Evolutionary conservation across 2,113 vertebrate genomes (phyloP).

Genomic region (Henicopernis longicauda): DNA sequence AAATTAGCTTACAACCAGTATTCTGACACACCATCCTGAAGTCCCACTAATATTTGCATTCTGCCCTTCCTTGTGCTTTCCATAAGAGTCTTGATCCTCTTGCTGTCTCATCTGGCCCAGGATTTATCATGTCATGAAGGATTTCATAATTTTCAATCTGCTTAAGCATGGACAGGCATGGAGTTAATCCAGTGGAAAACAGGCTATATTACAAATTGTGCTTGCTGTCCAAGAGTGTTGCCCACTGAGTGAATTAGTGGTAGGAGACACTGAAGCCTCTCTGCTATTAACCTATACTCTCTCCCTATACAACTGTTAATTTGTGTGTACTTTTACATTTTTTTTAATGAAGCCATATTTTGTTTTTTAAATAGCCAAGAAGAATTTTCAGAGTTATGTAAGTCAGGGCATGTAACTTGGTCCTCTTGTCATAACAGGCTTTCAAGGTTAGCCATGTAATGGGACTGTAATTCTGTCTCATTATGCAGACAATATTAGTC

Average conservation of each 20-base stretch:
- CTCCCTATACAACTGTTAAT: not conserved
- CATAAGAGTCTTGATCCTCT: not conserved
- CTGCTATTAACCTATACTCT: not conserved
- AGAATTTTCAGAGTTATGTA: not conserved
- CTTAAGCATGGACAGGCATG: not conserved
- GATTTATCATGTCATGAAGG: conserved; percentile 43
- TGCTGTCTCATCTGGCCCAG: conserved; percentile 31
- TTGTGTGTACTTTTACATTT: not conserved
- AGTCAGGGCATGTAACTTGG: not conserved
- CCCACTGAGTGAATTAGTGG: not conserved
- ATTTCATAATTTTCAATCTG: conserved; percentile 58
- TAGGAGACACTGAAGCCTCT: not conserved
- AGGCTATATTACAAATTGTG: not conserved
- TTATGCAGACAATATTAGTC: not conserved
- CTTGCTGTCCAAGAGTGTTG: not conserved
- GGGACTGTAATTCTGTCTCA: not conserved
- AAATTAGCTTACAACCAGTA: not conserved
- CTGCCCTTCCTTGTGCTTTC: not conserved
- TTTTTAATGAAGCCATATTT: not conserved
- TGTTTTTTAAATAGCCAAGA: not conserved
- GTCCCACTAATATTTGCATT: conserved; percentile 7
- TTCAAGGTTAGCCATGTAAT: not conserved
- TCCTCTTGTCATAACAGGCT: not conserved
- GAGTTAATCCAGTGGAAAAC: conserved; percentile 43
- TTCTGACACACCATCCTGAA: not conserved